Base-by-base conservation (phyloP, 2,113 vertebrate species). In the Smithornis capensis region DNA sequence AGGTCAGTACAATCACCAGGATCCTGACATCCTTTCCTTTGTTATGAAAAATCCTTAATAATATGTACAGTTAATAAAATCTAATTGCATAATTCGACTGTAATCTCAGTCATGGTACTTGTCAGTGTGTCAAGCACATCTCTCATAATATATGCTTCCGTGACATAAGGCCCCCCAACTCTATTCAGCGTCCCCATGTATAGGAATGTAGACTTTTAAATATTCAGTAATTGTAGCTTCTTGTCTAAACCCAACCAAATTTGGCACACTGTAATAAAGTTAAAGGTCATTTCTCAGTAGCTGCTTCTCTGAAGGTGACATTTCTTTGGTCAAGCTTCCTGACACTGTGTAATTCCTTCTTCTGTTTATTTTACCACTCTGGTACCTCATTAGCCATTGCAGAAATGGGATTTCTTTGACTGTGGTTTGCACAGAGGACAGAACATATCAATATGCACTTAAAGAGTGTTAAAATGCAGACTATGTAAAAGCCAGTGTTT, bases 351-450 rank as follows among this genome's bases (percentile, higher is more conserved):
- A 94, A 89, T 95, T 95, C 79, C 80, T 92, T 62, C 74, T 63
- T 83, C 92, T 96, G 94, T 94, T 94, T 96, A 88, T 90, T 92
- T 96, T 95, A 83, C 90, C 83, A 77, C 31, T 77, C 47, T 75
- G 53, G 60, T 83, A 84, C 63, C 79, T 93, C 93, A 95, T 92
- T 87, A 97, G 83, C 68, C 60, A 77, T 42, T 88, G 88, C 69
- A 91, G 47, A 92, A 92, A 94, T 71, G 52, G 78, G 68, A 83
- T 94, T 83, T 81, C 78, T 91, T 94, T 96, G 84, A 91, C 49
- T 96, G 94, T 83, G 83, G 87, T 81, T 97, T 95, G 45, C 76
- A 87, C 38, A 93, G 85, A 86, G 82, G 76, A 94, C 80, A 87
- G 92, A 85, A 86, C 27, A 73, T 84, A 94, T 62, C 7, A 25